Evolutionary conservation across 2,113 vertebrate genomes (phyloP).

Genomic region (Serilophus lunatus): DNA sequence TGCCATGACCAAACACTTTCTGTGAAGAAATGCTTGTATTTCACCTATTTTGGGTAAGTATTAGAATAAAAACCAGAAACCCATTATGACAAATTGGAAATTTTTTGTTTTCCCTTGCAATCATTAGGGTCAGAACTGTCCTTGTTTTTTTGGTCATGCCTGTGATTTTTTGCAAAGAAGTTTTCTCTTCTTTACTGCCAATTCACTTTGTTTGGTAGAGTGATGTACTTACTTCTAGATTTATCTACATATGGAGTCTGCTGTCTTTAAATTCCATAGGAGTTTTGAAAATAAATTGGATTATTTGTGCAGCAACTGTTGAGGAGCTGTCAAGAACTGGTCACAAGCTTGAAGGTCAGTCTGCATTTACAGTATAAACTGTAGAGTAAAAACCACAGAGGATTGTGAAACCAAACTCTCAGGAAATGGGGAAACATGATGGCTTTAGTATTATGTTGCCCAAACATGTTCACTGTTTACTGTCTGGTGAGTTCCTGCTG

Average conservation of each 20-base stretch:
- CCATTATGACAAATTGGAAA: neutral
- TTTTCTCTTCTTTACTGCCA: neutral
- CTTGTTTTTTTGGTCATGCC: neutral
- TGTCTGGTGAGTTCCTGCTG: neutral
- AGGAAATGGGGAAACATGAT: conserved; percentile 52
- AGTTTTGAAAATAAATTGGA: neutral
- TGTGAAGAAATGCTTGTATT: neutral
- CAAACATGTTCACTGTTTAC: conserved; percentile 43
- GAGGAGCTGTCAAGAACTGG: neutral
- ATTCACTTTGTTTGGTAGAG: neutral
- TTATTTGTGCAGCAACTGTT: neutral
- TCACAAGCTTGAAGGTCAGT: conserved; percentile 7
- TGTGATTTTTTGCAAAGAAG: neutral
- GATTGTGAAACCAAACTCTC: conserved; percentile 37
- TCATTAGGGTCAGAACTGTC: neutral
- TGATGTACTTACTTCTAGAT: neutral
- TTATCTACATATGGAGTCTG: neutral
- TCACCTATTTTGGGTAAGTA: neutral
- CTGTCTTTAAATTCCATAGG: neutral
- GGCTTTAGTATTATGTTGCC: conserved; percentile 55
- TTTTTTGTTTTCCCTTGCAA: neutral
- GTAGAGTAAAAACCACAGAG: neutral
- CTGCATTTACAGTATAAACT: conserved; percentile 21
- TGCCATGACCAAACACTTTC: no score
- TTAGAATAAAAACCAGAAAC: neutral